Percentiles rank a stretch among this genome's conserved stretches.
phyloP scores from a whole-genome alignment of 30 jellyfish, hydroid and myxozoan genomes.

The Aurelia aurita complex sp. Pacific region DNA sequence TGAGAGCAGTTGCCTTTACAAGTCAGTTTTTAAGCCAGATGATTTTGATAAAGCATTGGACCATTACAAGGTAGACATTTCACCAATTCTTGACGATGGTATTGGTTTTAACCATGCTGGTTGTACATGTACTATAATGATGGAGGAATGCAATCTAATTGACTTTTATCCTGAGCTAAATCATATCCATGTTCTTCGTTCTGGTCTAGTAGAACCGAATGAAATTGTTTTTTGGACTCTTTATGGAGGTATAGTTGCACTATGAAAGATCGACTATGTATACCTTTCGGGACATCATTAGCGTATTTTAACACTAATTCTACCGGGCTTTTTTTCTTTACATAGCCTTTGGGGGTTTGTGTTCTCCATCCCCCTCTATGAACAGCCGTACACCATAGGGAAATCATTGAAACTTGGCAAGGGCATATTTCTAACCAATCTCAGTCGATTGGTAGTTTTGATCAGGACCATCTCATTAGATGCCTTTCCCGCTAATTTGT shows the following conservation, averaged over 20 bases:
- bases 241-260: slow-evolving; percentile 69
- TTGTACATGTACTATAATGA: slow-evolving; percentile 35
- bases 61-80: slow-evolving; percentile 32
- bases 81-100: slow-evolving; percentile 18
- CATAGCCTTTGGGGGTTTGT: no score
- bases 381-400: no score
- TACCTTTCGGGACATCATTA: no score
- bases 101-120: slow-evolving; percentile 62
- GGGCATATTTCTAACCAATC: no score
- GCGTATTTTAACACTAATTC: no score
- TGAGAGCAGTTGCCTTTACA: neutral
- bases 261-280: neutral
- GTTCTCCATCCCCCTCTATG: no score
- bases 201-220: slow-evolving; percentile 2
- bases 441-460: no score
- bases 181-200: slow-evolving; percentile 53
- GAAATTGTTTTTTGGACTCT: slow-evolving; percentile 49
- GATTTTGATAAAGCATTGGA: neutral
- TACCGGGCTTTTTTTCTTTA: no score
- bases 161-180: slow-evolving; percentile 52
- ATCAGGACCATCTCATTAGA: no score
- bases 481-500: no score
- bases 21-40: neutral
- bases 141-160: slow-evolving; percentile 35
- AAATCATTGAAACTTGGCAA: no score